Evolutionary conservation across 1,140 invertebrate genomes (phyloP).

Genomic region (Megalonaias nervosa): DNA sequence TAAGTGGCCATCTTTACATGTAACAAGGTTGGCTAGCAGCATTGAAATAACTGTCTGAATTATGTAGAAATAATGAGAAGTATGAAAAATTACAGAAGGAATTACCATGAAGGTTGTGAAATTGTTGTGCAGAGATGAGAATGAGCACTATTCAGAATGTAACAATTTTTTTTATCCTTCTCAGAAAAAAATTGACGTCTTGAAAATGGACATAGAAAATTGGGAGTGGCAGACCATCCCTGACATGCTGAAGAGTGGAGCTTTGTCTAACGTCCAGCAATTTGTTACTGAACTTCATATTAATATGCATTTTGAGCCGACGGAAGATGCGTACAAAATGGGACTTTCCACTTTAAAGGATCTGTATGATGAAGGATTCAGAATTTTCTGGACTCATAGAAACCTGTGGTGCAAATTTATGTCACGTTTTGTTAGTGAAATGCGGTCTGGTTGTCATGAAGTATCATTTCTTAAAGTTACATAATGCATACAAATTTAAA

Average conservation of each 20-base stretch:
- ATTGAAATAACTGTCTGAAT: too few species aligned
- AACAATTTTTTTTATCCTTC: slow-evolving; percentile 10
- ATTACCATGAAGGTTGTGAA: not conserved
- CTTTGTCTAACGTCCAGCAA: slow-evolving; percentile 32
- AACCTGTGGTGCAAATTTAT: slow-evolving; percentile 51
- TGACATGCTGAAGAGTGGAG: slow-evolving; percentile 28
- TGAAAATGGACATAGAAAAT: slow-evolving; percentile 58
- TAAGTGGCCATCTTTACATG: too few species aligned
- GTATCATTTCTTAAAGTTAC: slow-evolving; percentile 38
- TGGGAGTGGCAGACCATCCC: slow-evolving; percentile 56
- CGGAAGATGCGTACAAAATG: slow-evolving; percentile 37
- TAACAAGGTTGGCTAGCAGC: too few species aligned
- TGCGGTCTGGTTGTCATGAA: slow-evolving; percentile 52
- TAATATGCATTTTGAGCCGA: slow-evolving; percentile 42
- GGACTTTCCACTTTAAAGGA: slow-evolving; percentile 42
- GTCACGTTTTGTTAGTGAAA: slow-evolving; percentile 33
- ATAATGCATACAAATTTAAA: too few species aligned
- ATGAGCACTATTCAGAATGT: not conserved
- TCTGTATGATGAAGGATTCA: slow-evolving; percentile 47
- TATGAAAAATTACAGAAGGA: not conserved
- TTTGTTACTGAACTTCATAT: slow-evolving; percentile 46
- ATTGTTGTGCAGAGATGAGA: not conserved
- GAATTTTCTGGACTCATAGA: slow-evolving; percentile 51
- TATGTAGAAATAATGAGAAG: not conserved
- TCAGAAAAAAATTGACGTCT: slow-evolving; percentile 38